Conservation (phyloP, 2,888 invertebrate genomes). For the Thera obeliscata region DNA sequence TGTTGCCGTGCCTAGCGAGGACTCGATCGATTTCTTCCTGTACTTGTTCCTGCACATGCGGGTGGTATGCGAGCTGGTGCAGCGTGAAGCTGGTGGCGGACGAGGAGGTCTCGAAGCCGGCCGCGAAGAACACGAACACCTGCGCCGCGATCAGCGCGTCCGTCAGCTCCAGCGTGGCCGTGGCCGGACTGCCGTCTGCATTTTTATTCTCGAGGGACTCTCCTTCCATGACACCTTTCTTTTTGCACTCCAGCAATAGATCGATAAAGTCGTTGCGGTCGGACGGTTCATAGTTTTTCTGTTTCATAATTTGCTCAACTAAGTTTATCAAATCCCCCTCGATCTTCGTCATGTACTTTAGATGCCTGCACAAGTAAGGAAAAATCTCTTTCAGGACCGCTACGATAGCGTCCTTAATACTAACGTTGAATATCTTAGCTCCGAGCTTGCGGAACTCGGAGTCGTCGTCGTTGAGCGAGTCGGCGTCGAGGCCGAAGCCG, state of each 20-base stretch:
- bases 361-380: constrained; percentile 51
- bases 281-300: constrained; percentile 59
- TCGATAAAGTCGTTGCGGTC: constrained; percentile 65
- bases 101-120: constrained; percentile 68
- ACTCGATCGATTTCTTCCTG: constrained; percentile 60
- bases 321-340: constrained; percentile 56
- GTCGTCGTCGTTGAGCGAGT: constrained; percentile 60
- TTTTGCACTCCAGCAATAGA: constrained; percentile 57
- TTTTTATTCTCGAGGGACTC: constrained; percentile 58
- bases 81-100: constrained; percentile 64
- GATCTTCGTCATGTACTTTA: constrained; percentile 48
- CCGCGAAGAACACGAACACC: constrained; percentile 65
- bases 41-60: constrained; percentile 55
- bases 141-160: constrained; percentile 61
- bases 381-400: constrained; percentile 56
- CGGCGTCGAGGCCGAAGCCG: constrained; percentile 64
- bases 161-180: constrained; percentile 50
- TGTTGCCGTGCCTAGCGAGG: constrained; percentile 50
- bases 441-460: constrained; percentile 65
- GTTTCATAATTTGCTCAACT: constrained; percentile 57
- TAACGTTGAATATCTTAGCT: constrained; percentile 52
- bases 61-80: constrained; percentile 62
- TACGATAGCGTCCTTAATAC: constrained; percentile 43
- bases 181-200: constrained; percentile 55
- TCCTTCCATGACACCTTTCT: constrained; percentile 54